Base-by-base conservation (phyloP, 2,888 invertebrate genomes). In the Diloba caeruleocephala region DNA sequence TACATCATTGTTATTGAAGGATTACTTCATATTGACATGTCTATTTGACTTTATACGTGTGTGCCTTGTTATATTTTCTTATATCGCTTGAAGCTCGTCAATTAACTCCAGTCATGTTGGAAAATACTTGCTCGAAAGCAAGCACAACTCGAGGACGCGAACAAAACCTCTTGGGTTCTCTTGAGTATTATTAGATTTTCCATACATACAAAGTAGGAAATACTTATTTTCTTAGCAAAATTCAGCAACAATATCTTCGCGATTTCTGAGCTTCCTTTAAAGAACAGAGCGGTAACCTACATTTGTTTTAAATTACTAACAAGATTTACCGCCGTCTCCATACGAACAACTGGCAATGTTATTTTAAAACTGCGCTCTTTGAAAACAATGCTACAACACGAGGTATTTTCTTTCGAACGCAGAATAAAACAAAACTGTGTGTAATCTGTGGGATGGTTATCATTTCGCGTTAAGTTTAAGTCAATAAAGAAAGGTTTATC, bases 241-340 rank as follows among this genome's bases (percentile, higher is more conserved):
- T 43, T 34, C 13, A 37, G 51, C 14, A 62, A 60, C 45, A 43
- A 51, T 60, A 60, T 66, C 38, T 62, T 15, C 17, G 39, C 42
- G 51, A 45, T 51, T 32, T 46, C 67, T 39, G 26, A 36, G 36
- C 37, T 48, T 13, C 8, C 21, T 62, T 17, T 14, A 28, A 8
- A 10, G 25, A 36, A 29, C 28, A 31, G 42, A 46, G 32, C 13
- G 0, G 52, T 51, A 52, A 57, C 48, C 43, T 41, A 51, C 50
- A 62, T 62, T 62, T 71, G 52, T 67, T 58, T 61, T 48, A 58
- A 58, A 61, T 67, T 55, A 71, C 69, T 68, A 58, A 71, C 44
- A 62, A 51, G 68, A 58, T 67, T 56, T 67, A 54, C 38, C 42
- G 38, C 8, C 13, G 9, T 34, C n/a, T 13, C 15, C 44, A 33